phyloP scores from a whole-genome alignment of 1,140 invertebrate genomes.

The Solenopsis fugax region DNA sequence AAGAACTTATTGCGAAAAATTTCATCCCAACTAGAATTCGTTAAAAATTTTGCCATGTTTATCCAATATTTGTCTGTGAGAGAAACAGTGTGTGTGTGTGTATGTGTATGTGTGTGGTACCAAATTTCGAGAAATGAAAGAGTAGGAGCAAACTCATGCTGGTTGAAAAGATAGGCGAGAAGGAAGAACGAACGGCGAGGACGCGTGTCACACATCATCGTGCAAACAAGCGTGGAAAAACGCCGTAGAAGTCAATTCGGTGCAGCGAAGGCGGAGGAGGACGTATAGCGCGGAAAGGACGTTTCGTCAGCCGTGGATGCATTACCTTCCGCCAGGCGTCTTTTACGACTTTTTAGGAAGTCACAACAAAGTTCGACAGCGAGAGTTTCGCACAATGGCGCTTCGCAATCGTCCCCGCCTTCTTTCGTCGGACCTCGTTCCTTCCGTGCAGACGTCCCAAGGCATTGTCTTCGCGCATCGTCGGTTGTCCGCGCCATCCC shows the following conservation, averaged over 20 bases:
- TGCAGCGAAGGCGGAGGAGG: slow-evolving; percentile 44
- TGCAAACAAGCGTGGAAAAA: slow-evolving; percentile 71
- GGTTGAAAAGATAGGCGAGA: not conserved
- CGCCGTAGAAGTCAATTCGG: slow-evolving; percentile 66
- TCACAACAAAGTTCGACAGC: slow-evolving; percentile 76
- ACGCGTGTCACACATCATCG: slow-evolving; percentile 53
- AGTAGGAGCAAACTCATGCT: not conserved
- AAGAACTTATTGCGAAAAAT: too few species aligned
- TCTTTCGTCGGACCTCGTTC: slow-evolving; percentile 11
- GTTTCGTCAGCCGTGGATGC: slow-evolving; percentile 68
- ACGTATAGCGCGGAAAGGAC: slow-evolving; percentile 59
- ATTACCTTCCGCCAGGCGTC: slow-evolving; percentile 68
- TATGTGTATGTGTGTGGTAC: not conserved
- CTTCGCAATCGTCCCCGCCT: slow-evolving; percentile 50
- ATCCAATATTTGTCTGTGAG: slow-evolving; percentile 1
- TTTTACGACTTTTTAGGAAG: slow-evolving; percentile 77
- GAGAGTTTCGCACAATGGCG: slow-evolving; percentile 74
- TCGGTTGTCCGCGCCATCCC: slow-evolving; percentile 32
- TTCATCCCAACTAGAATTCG: too few species aligned
- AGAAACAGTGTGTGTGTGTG: too few species aligned
- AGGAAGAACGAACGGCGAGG: slow-evolving; percentile 1
- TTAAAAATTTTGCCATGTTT: not conserved
- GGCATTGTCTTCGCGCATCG: slow-evolving; percentile 70
- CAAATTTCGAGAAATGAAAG: slow-evolving; percentile 20
- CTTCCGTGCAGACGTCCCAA: not conserved